Evolutionary conservation across 2,113 vertebrate species (phyloP).

Genomic region (Potamarius usumacintae): DNA sequence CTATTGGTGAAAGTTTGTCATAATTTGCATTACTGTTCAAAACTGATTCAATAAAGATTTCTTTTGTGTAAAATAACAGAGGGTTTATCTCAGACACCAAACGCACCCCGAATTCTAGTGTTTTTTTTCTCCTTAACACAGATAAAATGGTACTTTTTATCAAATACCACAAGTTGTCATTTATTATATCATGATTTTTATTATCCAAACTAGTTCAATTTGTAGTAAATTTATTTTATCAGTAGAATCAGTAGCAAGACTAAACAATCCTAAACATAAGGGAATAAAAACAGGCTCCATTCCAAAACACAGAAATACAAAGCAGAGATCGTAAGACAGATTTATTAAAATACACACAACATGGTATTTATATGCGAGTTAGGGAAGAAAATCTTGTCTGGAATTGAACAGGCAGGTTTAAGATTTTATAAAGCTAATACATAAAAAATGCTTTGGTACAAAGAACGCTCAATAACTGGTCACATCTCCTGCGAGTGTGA

Average conservation of each 20-base stretch:
- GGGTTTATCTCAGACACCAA: no score
- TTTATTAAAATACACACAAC: neutral
- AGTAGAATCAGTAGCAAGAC: neutral
- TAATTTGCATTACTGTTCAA: no score
- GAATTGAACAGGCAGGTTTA: neutral
- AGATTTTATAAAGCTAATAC: neutral
- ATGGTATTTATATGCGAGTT: neutral
- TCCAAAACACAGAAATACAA: neutral
- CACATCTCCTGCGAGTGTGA: neutral
- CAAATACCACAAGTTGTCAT: neutral
- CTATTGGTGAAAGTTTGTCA: no score
- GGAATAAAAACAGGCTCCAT: neutral
- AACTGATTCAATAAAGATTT: no score
- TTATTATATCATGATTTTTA: neutral
- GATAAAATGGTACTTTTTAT: no score
- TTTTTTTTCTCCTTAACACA: no score
- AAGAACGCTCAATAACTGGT: neutral
- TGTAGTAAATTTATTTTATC: neutral
- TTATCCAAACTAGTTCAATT: neutral
- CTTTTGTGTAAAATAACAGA: no score
- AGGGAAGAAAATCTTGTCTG: neutral
- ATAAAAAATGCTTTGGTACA: neutral
- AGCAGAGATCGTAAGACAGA: neutral
- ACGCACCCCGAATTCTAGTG: no score
- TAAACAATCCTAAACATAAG: neutral